Evolutionary conservation across 2,797 vertebrate species (phyloP).

Genomic region (Morelia viridis): DNA sequence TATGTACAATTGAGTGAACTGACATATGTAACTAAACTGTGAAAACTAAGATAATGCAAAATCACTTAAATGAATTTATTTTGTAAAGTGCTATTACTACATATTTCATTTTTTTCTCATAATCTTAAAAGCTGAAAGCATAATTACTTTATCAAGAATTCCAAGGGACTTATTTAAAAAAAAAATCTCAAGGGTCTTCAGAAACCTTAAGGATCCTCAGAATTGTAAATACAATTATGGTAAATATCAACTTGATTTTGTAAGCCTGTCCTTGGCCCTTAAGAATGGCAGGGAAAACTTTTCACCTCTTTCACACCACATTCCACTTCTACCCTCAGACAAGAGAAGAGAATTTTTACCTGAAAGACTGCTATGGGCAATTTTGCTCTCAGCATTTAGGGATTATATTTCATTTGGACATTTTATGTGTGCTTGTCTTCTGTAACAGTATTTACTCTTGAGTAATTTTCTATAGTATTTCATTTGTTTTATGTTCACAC

Average conservation of each 20-base stretch:
- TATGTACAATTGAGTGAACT: neutral
- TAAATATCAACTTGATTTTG: neutral
- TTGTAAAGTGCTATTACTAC: neutral
- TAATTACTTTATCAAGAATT: neutral
- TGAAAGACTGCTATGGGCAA: neutral
- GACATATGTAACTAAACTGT: neutral
- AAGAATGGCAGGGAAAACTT: neutral
- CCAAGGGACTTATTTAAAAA: no score
- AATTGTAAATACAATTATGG: neutral
- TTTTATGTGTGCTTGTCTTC: neutral
- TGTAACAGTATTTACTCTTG: neutral
- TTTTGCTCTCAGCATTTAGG: neutral
- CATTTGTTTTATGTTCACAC: neutral
- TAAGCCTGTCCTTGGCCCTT: neutral
- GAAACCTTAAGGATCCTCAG: neutral
- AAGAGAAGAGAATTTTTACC: neutral
- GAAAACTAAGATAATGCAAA: neutral
- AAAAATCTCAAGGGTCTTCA: no score
- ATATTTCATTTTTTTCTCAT: neutral
- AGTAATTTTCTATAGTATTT: neutral
- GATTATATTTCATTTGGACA: neutral
- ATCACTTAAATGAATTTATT: neutral
- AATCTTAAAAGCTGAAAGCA: neutral
- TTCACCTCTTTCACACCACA: neutral
- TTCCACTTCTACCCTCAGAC: neutral